Percentiles rank a stretch among this genome's conserved stretches.
Evolutionary conservation across 2,113 vertebrate genomes (phyloP).

Genomic region (Trichechus manatus): DNA sequence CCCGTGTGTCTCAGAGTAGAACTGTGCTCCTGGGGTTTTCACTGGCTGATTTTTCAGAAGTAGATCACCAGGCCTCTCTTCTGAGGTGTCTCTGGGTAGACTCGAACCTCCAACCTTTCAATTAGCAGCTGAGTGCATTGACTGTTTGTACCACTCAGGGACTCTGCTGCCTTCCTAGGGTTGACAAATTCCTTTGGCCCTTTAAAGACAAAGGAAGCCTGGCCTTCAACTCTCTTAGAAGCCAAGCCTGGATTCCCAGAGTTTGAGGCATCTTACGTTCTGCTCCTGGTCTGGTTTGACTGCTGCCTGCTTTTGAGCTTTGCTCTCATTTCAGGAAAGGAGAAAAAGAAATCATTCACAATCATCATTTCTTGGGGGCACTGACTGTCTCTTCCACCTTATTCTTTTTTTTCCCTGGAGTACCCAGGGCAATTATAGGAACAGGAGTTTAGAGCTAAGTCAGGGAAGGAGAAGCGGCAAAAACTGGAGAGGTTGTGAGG

Average conservation of each 20-base stretch:
- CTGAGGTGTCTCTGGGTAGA: no score
- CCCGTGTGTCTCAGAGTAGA: no score
- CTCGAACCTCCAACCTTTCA: no score
- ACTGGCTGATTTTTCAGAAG: no score
- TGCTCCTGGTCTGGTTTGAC: background rate
- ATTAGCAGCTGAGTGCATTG: no score
- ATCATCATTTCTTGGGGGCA: background rate
- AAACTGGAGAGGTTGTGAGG: background rate
- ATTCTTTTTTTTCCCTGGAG: background rate
- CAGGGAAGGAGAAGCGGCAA: background rate
- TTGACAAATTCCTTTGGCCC: background rate
- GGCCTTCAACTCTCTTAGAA: background rate
- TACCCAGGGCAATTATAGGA: background rate
- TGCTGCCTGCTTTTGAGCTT: background rate
- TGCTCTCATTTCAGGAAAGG: conserved; percentile 10
- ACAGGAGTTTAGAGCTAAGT: background rate
- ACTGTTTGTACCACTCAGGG: no score
- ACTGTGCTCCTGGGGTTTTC: no score
- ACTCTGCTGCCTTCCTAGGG: background rate
- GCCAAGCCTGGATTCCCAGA: background rate
- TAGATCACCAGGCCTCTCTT: no score
- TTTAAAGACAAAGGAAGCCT: conserved; percentile 22
- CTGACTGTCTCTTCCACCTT: background rate
- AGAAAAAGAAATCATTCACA: background rate
- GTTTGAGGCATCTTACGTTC: background rate